Conservation (phyloP, 2,797 vertebrate species). For the Poecilia gillii region DNA sequence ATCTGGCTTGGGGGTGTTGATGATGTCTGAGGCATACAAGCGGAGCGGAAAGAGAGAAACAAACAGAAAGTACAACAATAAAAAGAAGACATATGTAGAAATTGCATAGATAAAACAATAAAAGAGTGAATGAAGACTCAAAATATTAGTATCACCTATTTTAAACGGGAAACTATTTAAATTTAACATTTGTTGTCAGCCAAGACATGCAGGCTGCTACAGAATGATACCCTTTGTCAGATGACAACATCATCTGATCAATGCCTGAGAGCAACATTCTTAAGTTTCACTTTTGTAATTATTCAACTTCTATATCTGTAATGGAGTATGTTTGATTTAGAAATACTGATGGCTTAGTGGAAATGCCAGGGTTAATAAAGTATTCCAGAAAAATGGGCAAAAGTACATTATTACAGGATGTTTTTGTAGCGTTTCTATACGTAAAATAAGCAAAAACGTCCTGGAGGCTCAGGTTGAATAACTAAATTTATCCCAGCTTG, state of each 20-base stretch:
- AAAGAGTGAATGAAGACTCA: not conserved
- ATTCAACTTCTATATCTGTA: not conserved
- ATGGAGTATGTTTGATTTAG: not conserved
- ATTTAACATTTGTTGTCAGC: not conserved
- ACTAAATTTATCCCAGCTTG: not conserved
- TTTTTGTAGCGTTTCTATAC: not conserved
- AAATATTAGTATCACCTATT: not conserved
- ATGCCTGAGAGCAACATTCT: not conserved
- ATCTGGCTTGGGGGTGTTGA: constrained; percentile 98
- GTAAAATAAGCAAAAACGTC: not conserved
- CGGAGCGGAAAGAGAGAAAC: constrained; percentile 36
- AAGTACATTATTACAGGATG: not conserved
- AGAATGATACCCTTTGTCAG: not conserved
- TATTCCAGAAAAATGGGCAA: not conserved
- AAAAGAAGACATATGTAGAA: not conserved
- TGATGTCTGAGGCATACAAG: constrained; percentile 86
- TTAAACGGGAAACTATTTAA: not conserved
- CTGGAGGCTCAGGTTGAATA: not conserved
- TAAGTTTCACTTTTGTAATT: not conserved
- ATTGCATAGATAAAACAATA: not conserved
- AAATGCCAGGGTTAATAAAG: not conserved
- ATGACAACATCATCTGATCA: not conserved
- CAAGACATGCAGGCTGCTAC: not conserved
- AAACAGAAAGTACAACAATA: not conserved
- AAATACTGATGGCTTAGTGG: not conserved